Conservation (phyloP, 2,888 invertebrate species). For the Junonia oenone region DNA sequence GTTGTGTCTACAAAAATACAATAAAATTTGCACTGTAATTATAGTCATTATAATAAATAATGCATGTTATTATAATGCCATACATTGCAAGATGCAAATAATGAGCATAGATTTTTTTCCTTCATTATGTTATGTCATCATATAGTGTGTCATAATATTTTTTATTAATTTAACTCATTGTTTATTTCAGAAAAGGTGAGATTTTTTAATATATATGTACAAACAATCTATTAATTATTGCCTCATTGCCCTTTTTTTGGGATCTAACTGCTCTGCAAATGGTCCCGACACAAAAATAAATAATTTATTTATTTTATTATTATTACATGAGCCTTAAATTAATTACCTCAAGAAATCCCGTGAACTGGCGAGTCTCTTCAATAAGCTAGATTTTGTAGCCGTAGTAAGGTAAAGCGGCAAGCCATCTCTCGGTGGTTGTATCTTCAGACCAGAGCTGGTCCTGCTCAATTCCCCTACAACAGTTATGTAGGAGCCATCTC, state of each 20-base stretch:
- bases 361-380: constrained; percentile 85
- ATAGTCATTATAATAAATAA: neutral
- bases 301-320: neutral
- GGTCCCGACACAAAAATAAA: no score
- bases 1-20: neutral
- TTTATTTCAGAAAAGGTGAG: no score
- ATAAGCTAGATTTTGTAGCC: constrained; percentile 85
- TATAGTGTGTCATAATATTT: no score
- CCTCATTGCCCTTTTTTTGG: no score
- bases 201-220: no score
- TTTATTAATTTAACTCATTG: no score
- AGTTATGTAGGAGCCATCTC: constrained; percentile 89
- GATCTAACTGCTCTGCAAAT: no score
- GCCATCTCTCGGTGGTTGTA: constrained; percentile 86
- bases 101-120: no score
- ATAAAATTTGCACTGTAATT: neutral
- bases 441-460: constrained; percentile 81
- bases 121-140: no score
- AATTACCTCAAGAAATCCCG: constrained; percentile 83
- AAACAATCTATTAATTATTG: no score
- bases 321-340: no score
- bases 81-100: no score
- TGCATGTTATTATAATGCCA: neutral
- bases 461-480: constrained; percentile 87
- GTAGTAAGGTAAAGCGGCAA: constrained; percentile 89